Percentiles rank a stretch among this genome's conserved stretches.
phyloP scores from a whole-genome alignment of 1,140 invertebrate species.

The Drosophila neocordata region DNA sequence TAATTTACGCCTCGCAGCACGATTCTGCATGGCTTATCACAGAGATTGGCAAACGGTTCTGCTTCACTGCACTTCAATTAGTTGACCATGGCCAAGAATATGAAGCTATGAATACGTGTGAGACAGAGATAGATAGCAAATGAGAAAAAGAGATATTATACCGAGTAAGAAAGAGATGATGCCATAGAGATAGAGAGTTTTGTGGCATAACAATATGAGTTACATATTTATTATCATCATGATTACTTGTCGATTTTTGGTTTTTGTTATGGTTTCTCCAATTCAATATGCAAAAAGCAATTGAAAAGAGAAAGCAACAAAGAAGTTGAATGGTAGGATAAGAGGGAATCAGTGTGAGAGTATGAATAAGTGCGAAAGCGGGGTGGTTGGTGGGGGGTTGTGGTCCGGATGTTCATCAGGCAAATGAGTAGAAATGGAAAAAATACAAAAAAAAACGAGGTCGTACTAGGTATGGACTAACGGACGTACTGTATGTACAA shows the following conservation, averaged over 20 bases:
- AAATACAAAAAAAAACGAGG: constrained; percentile 18
- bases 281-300: constrained; percentile 49
- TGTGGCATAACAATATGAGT: constrained; percentile 35
- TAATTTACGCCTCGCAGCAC: constrained; percentile 76
- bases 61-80: constrained; percentile 79
- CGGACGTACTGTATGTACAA: neutral
- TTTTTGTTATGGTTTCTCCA: constrained; percentile 51
- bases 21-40: constrained; percentile 79
- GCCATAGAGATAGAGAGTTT: neutral
- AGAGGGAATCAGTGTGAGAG: neutral
- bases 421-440: constrained; percentile 52
- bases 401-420: constrained; percentile 52
- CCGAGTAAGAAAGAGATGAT: neutral
- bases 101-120: constrained; percentile 26
- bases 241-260: constrained; percentile 29
- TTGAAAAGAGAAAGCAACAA: constrained; percentile 10
- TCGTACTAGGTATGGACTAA: no score
- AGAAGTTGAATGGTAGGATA: neutral
- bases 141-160: neutral
- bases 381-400: no score
- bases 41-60: constrained; percentile 78
- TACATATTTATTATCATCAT: constrained; percentile 23
- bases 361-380: neutral
- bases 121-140: neutral
- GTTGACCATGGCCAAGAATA: constrained; percentile 62